A percentile compares a stretch with the other conserved stretches of the same genome.
Evolutionary conservation across 92 coral and sea anemone genomes (phyloP).

Genomic region (Muricea muricata): DNA sequence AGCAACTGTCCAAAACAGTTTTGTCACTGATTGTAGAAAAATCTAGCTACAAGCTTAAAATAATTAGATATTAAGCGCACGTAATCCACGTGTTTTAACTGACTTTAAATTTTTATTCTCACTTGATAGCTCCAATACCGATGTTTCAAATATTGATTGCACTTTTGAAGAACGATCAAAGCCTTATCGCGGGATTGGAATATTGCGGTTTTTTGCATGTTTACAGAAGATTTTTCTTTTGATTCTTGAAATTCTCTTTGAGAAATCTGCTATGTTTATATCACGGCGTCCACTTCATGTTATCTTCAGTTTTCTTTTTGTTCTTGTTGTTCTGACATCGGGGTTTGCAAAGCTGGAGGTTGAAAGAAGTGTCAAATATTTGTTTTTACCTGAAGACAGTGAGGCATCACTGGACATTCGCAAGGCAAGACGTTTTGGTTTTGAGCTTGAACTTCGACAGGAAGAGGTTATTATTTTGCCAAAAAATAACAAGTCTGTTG

Average conservation of each 20-base stretch:
- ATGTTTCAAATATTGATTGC: no score
- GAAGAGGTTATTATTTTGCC: slow-evolving; percentile 26
- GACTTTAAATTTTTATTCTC: no score
- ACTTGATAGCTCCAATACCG: no score
- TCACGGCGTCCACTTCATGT: slow-evolving; percentile 3
- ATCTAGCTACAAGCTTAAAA: no score
- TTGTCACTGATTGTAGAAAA: no score
- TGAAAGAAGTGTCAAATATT: background rate
- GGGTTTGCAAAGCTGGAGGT: background rate
- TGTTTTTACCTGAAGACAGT: slow-evolving; percentile 32
- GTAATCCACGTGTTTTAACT: no score
- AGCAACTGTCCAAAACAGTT: no score
- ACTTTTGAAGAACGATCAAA: no score
- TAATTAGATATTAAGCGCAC: no score
- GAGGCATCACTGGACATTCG: background rate
- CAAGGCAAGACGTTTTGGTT: background rate
- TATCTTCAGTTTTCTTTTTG: background rate
- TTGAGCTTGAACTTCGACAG: slow-evolving; percentile 14
- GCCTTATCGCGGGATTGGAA: background rate
- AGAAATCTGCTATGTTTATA: background rate
- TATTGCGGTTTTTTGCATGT: background rate
- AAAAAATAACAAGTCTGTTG: background rate
- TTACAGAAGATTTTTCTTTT: background rate
- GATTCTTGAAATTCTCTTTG: slow-evolving; percentile 5
- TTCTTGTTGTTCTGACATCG: background rate